Base-by-base conservation (phyloP, 1,140 invertebrate genomes). In the Ooceraea biroi region DNA sequence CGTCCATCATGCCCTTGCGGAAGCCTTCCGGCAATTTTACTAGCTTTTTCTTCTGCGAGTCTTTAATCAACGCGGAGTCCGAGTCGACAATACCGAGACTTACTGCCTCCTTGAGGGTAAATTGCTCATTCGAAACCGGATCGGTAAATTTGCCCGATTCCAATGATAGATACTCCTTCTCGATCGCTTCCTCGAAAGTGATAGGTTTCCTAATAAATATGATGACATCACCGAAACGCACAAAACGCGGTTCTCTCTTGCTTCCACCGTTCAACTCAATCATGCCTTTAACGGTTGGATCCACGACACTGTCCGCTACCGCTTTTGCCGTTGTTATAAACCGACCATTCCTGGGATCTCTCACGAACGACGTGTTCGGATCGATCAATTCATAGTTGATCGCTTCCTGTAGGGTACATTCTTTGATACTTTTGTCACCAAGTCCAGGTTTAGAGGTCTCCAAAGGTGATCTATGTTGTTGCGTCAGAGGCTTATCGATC, bases 1-100 rank as follows among this genome's bases (percentile, higher is more conserved):
- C 96, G 93, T 99, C 98, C 94, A 98, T 97, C 17, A 98, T 94
- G 25, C 97, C 98, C 92, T 97, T 97, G 57, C 97, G 95, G 94
- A 97, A 98, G 17, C 97, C 98, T 92, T 98, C 98, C 27, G 97
- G 96, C 73, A 99, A 95, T 90, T 97, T 98, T 10, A 98, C 95
- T 76, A 98, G 93, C 90, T 97, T 96, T 89, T 96, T 96, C 90
- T 97, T 97, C 85, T 96, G 95, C 83, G 96, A 96, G 95, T 98
- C 98, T 95, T 98, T 98, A 55, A 99, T 96, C 73, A 98, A 94
- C 44, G 97, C 98, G 10, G 98, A 97, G 92, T 98, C 96, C 0
- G 98, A 96, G 95, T 99, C 97, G 61, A 99, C 96, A 46, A 97
- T 96, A 73, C 98, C 98, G 22, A 96, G 95, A 80, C 96, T 95